Conservation (phyloP, 2,888 invertebrate genomes). For the Aspidiotus rigidus region DNA sequence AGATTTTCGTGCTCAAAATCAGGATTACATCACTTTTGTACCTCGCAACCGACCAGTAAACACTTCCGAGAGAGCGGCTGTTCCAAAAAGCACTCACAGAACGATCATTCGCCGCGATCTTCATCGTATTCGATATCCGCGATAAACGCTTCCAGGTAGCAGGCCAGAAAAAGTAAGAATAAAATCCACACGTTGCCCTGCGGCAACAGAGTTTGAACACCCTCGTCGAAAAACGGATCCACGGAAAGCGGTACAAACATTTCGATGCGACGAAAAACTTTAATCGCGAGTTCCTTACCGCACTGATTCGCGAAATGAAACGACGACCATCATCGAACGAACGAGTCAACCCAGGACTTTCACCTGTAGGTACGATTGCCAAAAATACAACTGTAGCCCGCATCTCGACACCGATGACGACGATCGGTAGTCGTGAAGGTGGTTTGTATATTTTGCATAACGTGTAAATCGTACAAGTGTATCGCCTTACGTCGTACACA, state of each 20-base stretch:
- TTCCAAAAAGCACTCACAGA: no score
- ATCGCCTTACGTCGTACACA: no score
- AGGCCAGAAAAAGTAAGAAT: constrained; percentile 19
- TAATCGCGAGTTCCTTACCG: no score
- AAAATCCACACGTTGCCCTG: constrained; percentile 27
- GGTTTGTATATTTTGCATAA: background rate
- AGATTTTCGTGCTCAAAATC: no score
- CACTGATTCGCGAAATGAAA: no score
- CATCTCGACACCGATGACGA: background rate
- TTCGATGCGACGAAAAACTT: background rate
- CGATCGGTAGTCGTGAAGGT: background rate
- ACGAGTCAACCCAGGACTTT: background rate
- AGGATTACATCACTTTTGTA: no score
- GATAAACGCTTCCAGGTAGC: constrained; percentile 18
- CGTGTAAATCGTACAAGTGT: background rate
- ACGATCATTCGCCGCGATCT: no score
- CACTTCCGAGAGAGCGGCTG: no score
- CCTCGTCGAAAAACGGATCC: constrained; percentile 20
- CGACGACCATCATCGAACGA: background rate
- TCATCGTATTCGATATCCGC: background rate
- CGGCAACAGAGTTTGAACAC: constrained; percentile 9
- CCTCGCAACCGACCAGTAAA: no score
- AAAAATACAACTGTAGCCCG: background rate
- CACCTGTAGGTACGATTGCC: no score
- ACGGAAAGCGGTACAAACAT: constrained; percentile 16